A percentile compares a stretch with the other conserved stretches of the same genome.
Evolutionary conservation across 2,797 vertebrate genomes (phyloP).

Genomic region (Cryptoprocta ferox): DNA sequence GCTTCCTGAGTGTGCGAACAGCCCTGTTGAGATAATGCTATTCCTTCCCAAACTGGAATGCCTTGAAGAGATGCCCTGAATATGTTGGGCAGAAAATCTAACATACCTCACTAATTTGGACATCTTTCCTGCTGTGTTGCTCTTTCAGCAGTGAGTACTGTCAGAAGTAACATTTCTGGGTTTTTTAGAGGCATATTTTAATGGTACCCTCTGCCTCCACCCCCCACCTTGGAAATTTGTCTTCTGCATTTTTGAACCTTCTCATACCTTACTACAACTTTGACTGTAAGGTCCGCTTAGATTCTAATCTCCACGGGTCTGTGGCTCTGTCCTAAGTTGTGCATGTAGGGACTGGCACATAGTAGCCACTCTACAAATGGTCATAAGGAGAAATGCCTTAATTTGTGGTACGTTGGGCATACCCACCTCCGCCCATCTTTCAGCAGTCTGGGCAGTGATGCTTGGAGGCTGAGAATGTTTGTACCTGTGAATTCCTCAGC

Average conservation of each 20-base stretch:
- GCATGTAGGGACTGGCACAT: not conserved
- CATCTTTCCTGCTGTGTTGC: not conserved
- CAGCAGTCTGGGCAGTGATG: not conserved
- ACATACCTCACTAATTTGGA: not conserved
- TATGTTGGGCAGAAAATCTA: not conserved
- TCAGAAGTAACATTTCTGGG: not conserved
- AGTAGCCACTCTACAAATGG: not conserved
- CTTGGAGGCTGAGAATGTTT: constrained; percentile 14
- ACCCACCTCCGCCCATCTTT: not conserved
- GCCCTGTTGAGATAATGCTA: not conserved
- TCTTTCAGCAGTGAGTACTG: not conserved
- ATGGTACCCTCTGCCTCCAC: not conserved
- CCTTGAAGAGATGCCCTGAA: not conserved
- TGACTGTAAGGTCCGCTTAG: not conserved
- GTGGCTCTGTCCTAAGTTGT: not conserved
- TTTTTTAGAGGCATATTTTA: not conserved
- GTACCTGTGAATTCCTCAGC: not conserved
- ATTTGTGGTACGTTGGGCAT: not conserved
- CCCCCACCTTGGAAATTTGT: not conserved
- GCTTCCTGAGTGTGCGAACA: not conserved
- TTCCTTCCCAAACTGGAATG: not conserved
- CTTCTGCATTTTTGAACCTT: not conserved
- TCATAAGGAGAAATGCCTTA: not conserved
- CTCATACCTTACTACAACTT: not conserved
- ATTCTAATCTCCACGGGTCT: not conserved